Evolutionary conservation across 1,140 invertebrate genomes (phyloP), one percentile per base, ranked within the genome.

Genomic region (Onthophagus taurus): DNA sequence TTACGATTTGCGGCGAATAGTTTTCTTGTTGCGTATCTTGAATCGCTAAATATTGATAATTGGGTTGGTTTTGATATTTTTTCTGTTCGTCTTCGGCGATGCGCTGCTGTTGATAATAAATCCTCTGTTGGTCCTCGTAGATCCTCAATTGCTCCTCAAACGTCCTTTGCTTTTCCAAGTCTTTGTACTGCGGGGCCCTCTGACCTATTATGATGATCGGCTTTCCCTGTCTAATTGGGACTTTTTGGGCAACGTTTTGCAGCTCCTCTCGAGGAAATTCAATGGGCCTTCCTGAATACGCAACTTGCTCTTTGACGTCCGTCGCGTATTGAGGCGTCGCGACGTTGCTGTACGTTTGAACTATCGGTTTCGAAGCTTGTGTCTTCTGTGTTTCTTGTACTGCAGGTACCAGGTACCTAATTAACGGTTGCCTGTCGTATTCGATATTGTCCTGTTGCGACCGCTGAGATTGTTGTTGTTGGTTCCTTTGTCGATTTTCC

Each of bases 291-390:
- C 8, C 18, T 29, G 24, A 13, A 33, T 23, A 36, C 23, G 33
- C 8, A 19, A 11, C 36, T 20, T 17, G 31, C 21, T 8, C 26
- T 19, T 26, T 26, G n/a, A n/a, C 6, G 23, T 26, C 23, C n/a
- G 23, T 26, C n/a, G 23, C 23, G 6, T n/a, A 26, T 26, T 26
- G n/a, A n/a, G n/a, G n/a, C n/a, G n/a, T n/a, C n/a, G n/a, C n/a
- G n/a, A n/a, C n/a, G n/a, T n/a, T n/a, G 16, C 58, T 60, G 37
- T 62, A 63, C 7, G 58, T 63, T 30, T 60, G 57, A 9, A 63
- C 47, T 13, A 58, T 55, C 6, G 61, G 61, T 52, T 62, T 62
- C 0, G 51, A 21, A 12, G 55, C 51, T 33, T 48, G 48, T 35
- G 43, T 3, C 23, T 53, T 41, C n/a, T 31, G 49, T 19, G 35